Evolutionary conservation across 1,140 invertebrate genomes (phyloP).

Genomic region (Philaenus spumarius): DNA sequence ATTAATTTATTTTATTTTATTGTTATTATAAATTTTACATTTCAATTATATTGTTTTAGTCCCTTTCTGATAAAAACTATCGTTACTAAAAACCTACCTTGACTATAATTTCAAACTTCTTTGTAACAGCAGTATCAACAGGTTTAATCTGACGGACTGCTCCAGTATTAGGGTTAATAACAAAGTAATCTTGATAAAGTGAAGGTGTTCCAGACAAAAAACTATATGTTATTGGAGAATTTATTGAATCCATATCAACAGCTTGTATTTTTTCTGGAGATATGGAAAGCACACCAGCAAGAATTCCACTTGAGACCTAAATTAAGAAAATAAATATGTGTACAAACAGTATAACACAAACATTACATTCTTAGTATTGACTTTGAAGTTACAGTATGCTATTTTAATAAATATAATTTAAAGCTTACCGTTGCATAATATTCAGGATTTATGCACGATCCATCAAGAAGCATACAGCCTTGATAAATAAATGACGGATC

Average conservation of each 20-base stretch:
- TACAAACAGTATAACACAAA: not conserved
- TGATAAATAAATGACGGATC: slow-evolving; percentile 82
- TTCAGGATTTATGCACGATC: slow-evolving; percentile 75
- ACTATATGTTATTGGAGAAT: slow-evolving; percentile 69
- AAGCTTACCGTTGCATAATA: slow-evolving; percentile 61
- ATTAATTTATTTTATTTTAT: too few relatives aligned
- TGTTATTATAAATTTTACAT: too few relatives aligned
- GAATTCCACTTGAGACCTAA: slow-evolving; percentile 69
- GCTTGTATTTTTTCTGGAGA: slow-evolving; percentile 84
- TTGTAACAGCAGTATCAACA: slow-evolving; percentile 65
- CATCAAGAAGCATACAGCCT: slow-evolving; percentile 68
- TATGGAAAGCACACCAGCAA: slow-evolving; percentile 73
- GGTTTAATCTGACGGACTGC: slow-evolving; percentile 70
- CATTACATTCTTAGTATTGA: not conserved
- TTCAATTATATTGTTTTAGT: too few relatives aligned
- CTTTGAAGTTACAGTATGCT: not conserved
- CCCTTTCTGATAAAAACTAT: not conserved
- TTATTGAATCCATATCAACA: slow-evolving; percentile 79
- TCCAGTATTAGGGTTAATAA: slow-evolving; percentile 71
- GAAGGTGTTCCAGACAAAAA: slow-evolving; percentile 71
- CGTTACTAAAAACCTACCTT: slow-evolving; percentile 47
- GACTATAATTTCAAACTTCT: slow-evolving; percentile 63
- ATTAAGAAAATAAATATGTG: not conserved
- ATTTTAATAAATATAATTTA: not conserved
- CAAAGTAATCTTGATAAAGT: slow-evolving; percentile 71